Evolutionary conservation across 2,888 invertebrate species (phyloP).

Genomic region (Mantis religiosa): DNA sequence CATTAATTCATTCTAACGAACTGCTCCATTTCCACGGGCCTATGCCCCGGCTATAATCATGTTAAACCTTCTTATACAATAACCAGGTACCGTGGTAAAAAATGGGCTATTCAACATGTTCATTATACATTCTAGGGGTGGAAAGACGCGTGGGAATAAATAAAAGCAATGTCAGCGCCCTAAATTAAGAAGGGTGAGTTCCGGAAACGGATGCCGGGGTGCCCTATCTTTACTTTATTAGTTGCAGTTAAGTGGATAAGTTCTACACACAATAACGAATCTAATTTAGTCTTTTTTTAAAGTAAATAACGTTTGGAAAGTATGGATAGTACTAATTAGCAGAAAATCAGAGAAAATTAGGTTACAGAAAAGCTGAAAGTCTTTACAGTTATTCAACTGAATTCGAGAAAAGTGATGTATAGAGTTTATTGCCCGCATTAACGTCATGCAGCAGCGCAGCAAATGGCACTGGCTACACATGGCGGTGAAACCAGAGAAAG

Average conservation of each 20-base stretch:
- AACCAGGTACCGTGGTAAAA: neutral
- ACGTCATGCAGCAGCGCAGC: no score
- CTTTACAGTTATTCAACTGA: no score
- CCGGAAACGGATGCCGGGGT: neutral
- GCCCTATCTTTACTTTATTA: neutral
- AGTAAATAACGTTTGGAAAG: no score
- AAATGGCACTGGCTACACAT: no score
- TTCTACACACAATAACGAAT: neutral
- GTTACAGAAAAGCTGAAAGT: no score
- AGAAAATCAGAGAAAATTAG: no score
- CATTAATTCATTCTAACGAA: neutral
- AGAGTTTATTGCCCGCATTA: no score
- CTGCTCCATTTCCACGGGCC: no score
- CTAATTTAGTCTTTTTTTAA: no score
- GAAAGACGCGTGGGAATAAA: neutral
- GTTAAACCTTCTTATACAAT: neutral
- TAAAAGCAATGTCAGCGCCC: neutral
- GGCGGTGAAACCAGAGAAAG: no score
- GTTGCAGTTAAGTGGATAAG: neutral
- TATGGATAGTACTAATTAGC: no score
- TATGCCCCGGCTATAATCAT: neutral
- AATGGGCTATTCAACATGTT: neutral
- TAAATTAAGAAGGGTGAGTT: neutral
- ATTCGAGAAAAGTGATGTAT: no score
- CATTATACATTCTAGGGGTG: neutral